Evolutionary conservation across 2,888 invertebrate genomes (phyloP).

Genomic region (Ectemnius continuus): DNA sequence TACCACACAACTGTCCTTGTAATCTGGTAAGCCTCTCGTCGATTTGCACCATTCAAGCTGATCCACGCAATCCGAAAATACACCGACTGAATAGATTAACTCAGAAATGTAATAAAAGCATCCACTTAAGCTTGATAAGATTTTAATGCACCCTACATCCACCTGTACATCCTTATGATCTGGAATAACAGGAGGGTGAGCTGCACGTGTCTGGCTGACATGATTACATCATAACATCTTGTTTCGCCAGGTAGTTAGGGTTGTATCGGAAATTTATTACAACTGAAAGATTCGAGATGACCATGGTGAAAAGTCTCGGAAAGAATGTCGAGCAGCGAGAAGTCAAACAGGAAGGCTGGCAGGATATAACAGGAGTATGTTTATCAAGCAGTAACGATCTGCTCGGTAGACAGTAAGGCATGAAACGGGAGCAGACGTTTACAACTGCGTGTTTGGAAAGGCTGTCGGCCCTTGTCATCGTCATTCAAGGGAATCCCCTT

Average conservation of each 20-base stretch:
- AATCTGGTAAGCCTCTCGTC: background rate
- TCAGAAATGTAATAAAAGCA: conserved; percentile 1
- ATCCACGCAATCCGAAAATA: background rate
- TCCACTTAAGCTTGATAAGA: background rate
- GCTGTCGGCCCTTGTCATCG: conserved; percentile 76
- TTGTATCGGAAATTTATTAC: too few relatives aligned
- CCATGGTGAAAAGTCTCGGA: too few relatives aligned
- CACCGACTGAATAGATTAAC: background rate
- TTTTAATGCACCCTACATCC: too few relatives aligned
- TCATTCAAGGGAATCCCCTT: conserved; percentile 66
- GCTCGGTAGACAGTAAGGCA: conserved; percentile 51
- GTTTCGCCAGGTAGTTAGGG: too few relatives aligned
- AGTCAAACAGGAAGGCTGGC: background rate
- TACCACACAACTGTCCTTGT: background rate
- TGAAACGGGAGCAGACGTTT: conserved; percentile 76
- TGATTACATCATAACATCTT: too few relatives aligned
- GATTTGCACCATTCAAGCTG: background rate
- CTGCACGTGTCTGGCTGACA: too few relatives aligned
- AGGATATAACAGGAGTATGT: background rate
- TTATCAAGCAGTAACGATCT: conserved; percentile 15
- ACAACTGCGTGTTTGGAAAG: conserved; percentile 74
- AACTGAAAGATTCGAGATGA: too few relatives aligned
- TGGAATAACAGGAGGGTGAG: too few relatives aligned
- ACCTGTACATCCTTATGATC: too few relatives aligned
- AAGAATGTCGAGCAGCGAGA: background rate